Evolutionary conservation across 2,113 vertebrate genomes (phyloP), one percentile per base, ranked within the genome.

Genomic region (Fregetta grallaria): DNA sequence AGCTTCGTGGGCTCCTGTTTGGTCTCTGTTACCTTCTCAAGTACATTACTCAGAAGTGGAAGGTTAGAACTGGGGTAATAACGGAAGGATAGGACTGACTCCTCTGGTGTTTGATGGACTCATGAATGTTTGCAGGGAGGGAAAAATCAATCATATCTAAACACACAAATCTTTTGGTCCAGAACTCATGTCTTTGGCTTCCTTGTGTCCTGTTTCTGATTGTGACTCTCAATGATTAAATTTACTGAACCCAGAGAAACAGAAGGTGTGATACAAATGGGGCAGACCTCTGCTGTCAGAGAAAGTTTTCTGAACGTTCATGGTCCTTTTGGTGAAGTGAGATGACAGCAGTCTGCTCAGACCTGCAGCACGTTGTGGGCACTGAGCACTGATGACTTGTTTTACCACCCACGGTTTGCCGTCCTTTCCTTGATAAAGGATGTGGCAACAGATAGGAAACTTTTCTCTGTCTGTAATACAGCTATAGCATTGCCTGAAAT

Each of bases 381-480:
- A 42, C 53, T 40, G 52, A 91, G 74, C n/a, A 26, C 80, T 47
- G 50, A 67, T 52, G 83, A 71, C 77, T 94, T 49, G 66, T 61
- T 82, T 93, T 96, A 79, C 89, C 77, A 90, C 56, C 94, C 68
- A 47, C 22, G 83, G 84, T 78, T 92, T 94, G 89, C 56, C 56
- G 52, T 72, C 65, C 52, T 91, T 73, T 90, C 56, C 87, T 49
- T 67, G 61, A 89, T 58, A 94, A 94, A 93, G 65, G 72, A 96
- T 75, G 87, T 52, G 86, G 81, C 52, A 89, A 85, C 40, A 91
- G 71, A 80, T 9, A 93, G 67, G 49, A 96, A 58, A 73, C 18
- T 86, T 94, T 96, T 55, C 88, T 85, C 59, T 4, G 1, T 63
- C 68, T 92, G 23, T 44, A 85, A 79, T 23, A 74, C 53, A 79